Percentiles rank a stretch among this genome's conserved stretches.
Evolutionary conservation across 1,140 invertebrate genomes (phyloP).

Genomic region (Drosophila lowei): DNA sequence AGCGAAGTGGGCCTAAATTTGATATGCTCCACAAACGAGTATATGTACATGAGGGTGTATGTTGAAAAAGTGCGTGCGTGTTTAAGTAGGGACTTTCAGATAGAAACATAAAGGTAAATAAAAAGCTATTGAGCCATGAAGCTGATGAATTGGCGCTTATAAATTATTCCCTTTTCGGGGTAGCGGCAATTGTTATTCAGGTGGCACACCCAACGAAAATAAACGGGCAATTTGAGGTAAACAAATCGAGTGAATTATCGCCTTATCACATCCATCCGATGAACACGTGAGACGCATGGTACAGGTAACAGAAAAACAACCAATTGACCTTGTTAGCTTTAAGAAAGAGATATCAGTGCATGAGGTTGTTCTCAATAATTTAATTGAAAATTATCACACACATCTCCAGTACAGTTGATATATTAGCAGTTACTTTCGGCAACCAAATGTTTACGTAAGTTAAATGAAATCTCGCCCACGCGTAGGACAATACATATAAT

Average conservation of each 20-base stretch:
- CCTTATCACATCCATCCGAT: conserved; percentile 30
- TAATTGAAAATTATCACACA: too few species aligned
- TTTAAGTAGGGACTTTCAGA: conserved; percentile 13
- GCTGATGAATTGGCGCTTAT: conserved; percentile 55
- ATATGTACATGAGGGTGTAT: too few species aligned
- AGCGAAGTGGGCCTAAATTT: too few species aligned
- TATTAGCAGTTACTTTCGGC: too few species aligned
- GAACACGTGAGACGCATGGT: conserved; percentile 27
- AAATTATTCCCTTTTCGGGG: conserved; percentile 47
- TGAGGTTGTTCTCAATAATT: background rate
- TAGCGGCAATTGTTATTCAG: conserved; percentile 36
- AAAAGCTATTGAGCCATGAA: conserved; percentile 54
- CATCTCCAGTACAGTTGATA: too few species aligned
- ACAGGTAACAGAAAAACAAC: conserved; percentile 11
- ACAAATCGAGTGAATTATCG: conserved; percentile 41
- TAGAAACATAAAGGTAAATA: conserved; percentile 51
- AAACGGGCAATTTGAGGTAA: conserved; percentile 54
- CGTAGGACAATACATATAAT: too few species aligned
- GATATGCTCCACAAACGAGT: background rate
- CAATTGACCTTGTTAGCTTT: conserved; percentile 13
- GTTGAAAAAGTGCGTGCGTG: too few species aligned
- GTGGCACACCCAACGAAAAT: conserved; percentile 38
- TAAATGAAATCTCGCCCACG: background rate
- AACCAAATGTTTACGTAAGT: background rate
- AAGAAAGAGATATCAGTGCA: conserved; percentile 14